Conservation (phyloP, 2,797 vertebrate genomes). For the Tauraco hartlaubi region DNA sequence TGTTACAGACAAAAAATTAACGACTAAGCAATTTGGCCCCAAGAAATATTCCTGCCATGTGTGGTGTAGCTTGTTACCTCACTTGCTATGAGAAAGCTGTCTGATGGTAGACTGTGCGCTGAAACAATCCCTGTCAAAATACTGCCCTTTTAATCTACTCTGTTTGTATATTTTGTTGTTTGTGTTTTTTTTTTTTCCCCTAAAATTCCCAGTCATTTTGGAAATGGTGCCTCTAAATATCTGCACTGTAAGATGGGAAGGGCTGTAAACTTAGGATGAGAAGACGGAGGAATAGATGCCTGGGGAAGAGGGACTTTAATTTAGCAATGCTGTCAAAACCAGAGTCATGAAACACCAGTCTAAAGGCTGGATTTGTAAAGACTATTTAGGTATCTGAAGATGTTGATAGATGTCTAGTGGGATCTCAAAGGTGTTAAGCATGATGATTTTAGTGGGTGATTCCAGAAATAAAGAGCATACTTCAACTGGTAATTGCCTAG, state of each 20-base stretch:
- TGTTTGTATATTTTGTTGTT: neutral
- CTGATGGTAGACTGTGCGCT: neutral
- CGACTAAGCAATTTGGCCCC: neutral
- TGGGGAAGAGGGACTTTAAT: neutral
- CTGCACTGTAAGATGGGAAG: neutral
- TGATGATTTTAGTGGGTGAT: neutral
- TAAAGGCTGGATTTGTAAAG: neutral
- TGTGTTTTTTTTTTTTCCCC: neutral
- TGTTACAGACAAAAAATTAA: neutral
- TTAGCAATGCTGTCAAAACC: neutral
- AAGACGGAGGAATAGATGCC: neutral
- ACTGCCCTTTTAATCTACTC: neutral
- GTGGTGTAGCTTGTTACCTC: neutral
- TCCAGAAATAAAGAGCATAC: neutral
- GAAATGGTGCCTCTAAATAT: neutral
- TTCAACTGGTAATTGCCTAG: neutral
- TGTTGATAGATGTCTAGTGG: neutral
- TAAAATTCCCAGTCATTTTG: neutral
- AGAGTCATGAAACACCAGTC: neutral
- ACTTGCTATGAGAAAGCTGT: neutral
- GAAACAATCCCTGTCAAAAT: neutral
- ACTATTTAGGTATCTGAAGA: neutral
- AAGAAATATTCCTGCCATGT: neutral
- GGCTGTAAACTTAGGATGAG: neutral
- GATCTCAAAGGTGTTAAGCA: neutral